Base-by-base conservation (phyloP, 2,797 vertebrate species). In the Varecia variegata region DNA sequence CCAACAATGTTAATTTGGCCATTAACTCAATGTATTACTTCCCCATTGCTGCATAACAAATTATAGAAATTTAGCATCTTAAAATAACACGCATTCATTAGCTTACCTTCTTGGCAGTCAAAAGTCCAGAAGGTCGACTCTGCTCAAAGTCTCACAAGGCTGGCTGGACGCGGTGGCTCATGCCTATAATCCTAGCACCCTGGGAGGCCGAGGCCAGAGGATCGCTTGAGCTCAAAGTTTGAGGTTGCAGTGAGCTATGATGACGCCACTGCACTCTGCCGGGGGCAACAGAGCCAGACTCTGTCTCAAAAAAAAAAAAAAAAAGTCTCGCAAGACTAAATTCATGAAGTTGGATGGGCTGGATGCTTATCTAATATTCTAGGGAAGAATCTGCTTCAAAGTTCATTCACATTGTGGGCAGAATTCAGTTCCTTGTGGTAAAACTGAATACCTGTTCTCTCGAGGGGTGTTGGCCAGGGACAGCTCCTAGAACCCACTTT, bases 401-500 rank as follows among this genome's bases (percentile, higher is more conserved):
- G 15, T 2, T 74, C 30, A 5, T 52, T 62, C 21, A 17, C 0
- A 1, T 43, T 74, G 11, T 43, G 54, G 35, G n/a, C 12, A 10
- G 45, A 32, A 15, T 65, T 82, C 67, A 45, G 6, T 74, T 40
- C 4, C 32, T 94, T 54, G 0, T n/a, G 38, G 4, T 38, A 68
- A 30, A 20, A 27, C 17, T 38, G 4, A n/a, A 21, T 65, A 62
- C 2, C 25, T 67, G 3, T 47, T 76, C 43, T 60, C 30, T 43
- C 17, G 0, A 2, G 7, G 45, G 11, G 20, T 67, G 5, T 84
- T 50, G 13, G 12, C 4, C 47, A 50, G 13, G 15, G n/a, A 0
- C 23, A 47, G 7, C 10, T 50, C 32, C 18, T 1, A 35, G 47
- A 88, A 50, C 17, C 38, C 30, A 70, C 38, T 43, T 13, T 54